Conservation (phyloP, 30 jellyfish, hydroid and myxozoan genomes). For the Pelagia noctiluca region DNA sequence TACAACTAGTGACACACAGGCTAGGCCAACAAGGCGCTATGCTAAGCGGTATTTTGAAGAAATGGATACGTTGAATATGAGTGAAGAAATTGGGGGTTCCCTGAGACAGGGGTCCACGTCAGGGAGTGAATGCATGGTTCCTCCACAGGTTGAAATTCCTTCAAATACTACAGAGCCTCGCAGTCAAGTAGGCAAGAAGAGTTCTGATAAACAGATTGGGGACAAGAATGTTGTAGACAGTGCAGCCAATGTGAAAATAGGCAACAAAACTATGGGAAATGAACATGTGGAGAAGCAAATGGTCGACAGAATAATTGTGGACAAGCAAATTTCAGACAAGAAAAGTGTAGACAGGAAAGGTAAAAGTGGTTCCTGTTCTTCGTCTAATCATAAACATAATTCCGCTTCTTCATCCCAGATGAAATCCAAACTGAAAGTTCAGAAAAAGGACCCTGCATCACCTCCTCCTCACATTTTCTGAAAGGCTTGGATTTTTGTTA, state of each 20-base stretch:
- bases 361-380: too few relatives aligned
- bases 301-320: too few relatives aligned
- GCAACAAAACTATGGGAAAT: neutral
- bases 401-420: neutral
- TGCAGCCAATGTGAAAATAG: neutral
- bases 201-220: neutral
- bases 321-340: too few relatives aligned
- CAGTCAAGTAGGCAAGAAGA: too few relatives aligned
- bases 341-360: too few relatives aligned
- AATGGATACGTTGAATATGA: neutral
- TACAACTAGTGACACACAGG: conserved; percentile 13
- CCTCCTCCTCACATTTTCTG: conserved; percentile 8
- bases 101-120: too few relatives aligned
- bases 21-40: conserved; percentile 13
- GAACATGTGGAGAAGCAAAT: too few relatives aligned
- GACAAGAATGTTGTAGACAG: neutral
- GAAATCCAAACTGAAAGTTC: neutral
- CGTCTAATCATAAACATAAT: neutral
- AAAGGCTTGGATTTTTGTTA: too few relatives aligned
- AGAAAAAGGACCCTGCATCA: neutral
- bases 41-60: conserved; percentile 33
- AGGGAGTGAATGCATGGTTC: too few relatives aligned
- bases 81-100: neutral
- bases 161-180: too few relatives aligned
- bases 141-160: too few relatives aligned